These are phyloP conservation scores for Hydrozoanthus tunicans DNA, from an alignment of 64 coral and sea anemone species.

Conservation along the genomic window DNA sequence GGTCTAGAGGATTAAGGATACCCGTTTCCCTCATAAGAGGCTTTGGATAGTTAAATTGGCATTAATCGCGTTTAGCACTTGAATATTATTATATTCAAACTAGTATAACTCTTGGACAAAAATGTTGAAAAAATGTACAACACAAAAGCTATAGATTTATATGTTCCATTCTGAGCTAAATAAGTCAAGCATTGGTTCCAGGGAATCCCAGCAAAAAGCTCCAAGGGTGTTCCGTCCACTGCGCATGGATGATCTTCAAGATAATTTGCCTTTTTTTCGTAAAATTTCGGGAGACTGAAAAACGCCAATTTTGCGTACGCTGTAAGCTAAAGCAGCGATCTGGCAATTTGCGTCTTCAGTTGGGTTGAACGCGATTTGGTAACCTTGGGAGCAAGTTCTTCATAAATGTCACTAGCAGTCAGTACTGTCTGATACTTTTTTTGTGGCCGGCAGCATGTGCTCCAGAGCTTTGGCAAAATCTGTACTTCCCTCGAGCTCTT, in stretches of 20 bases:
- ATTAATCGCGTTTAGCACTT: no score
- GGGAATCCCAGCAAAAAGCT: constrained; percentile 45
- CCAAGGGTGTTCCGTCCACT: constrained; percentile 15
- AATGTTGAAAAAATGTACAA: no score
- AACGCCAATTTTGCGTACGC: not conserved
- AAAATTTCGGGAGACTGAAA: constrained; percentile 1
- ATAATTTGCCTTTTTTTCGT: constrained; percentile 53
- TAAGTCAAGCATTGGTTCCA: not conserved
- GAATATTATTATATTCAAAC: no score
- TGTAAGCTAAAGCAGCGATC: constrained; percentile 39
- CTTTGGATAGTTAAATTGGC: no score
- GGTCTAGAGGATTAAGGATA: not conserved
- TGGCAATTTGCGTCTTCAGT: not conserved
- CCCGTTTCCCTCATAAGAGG: no score
- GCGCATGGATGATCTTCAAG: not conserved
- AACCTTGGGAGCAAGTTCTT: constrained; percentile 24
- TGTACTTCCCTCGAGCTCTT: constrained; percentile 35
- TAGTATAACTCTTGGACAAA: no score
- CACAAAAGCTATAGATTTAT: not conserved
- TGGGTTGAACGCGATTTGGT: not conserved
- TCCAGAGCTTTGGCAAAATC: constrained; percentile 10
- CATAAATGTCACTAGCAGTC: constrained; percentile 54
- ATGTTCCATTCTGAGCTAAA: constrained; percentile 30
- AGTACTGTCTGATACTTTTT: not conserved
- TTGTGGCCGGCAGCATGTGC: constrained; percentile 22